A percentile compares a stretch with the other conserved stretches of the same genome.
These are phyloP conservation scores for Mormyrops boulengeri DNA, from an alignment of 2,797 vertebrate genomes.

Conservation along the genomic window DNA sequence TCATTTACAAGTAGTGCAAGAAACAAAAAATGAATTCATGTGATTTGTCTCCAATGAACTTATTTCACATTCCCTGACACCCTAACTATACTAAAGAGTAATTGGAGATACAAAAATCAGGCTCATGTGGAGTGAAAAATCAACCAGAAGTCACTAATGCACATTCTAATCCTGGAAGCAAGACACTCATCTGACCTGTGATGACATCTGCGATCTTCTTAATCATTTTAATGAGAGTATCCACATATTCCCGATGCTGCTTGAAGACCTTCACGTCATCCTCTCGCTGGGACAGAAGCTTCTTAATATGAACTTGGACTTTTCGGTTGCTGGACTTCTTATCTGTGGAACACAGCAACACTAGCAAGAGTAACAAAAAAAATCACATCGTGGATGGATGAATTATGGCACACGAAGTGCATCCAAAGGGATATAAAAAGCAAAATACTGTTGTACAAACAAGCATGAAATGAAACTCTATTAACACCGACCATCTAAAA, in stretches of 20 bases:
- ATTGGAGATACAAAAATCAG: background rate
- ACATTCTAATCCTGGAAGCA: background rate
- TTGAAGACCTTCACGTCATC: conserved; percentile 37
- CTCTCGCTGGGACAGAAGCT: conserved; percentile 50
- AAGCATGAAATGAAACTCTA: background rate
- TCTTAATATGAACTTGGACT: conserved; percentile 29
- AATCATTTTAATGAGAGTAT: conserved; percentile 60
- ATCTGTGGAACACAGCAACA: conserved; percentile 41
- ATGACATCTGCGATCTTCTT: conserved; percentile 54
- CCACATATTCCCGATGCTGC: conserved; percentile 42
- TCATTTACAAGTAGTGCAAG: background rate
- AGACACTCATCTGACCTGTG: conserved; percentile 42
- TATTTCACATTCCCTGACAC: background rate
- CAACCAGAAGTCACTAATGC: background rate
- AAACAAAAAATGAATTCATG: background rate
- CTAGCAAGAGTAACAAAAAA: background rate
- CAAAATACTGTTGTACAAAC: background rate
- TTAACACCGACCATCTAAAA: background rate
- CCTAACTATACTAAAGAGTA: background rate
- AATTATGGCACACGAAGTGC: background rate
- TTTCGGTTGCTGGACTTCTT: conserved; percentile 26
- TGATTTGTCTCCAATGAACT: background rate
- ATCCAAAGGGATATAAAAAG: background rate
- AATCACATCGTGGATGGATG: background rate
- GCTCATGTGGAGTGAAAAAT: background rate